These are phyloP conservation scores for Drosophila koepferae DNA, from an alignment of 2,888 invertebrate species.

Conservation along the genomic window DNA sequence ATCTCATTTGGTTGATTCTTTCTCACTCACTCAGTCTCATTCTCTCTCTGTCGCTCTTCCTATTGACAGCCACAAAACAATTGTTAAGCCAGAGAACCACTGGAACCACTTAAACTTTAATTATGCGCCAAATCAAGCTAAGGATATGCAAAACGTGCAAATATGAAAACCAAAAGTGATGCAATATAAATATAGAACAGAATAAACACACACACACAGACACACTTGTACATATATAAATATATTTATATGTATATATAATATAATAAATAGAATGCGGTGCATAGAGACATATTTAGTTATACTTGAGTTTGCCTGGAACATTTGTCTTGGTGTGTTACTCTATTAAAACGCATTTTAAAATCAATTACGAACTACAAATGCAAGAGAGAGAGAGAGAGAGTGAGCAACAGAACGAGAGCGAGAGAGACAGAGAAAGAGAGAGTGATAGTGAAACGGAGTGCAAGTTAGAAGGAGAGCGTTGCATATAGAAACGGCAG, in stretches of 20 bases:
- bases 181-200: slow-evolving; percentile 13
- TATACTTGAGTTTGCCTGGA: slow-evolving; percentile 3
- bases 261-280: not conserved
- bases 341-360: slow-evolving; percentile 50
- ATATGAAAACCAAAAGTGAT: slow-evolving; percentile 69
- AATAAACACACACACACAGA: not conserved
- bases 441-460: not conserved
- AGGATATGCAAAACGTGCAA: slow-evolving; percentile 62
- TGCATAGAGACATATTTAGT: not conserved
- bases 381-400: not conserved
- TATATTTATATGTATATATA: not conserved
- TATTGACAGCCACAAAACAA: slow-evolving; percentile 47
- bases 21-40: not conserved
- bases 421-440: not conserved
- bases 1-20: slow-evolving; percentile 19
- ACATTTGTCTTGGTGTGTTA: slow-evolving; percentile 32
- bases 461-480: slow-evolving; percentile 2
- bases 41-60: not conserved
- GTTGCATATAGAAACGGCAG: not conserved
- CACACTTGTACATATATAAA: not conserved
- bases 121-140: slow-evolving; percentile 61
- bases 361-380: slow-evolving; percentile 63
- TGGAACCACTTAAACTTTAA: slow-evolving; percentile 58
- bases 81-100: slow-evolving; percentile 40
- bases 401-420: not conserved